Percentiles rank a stretch among this genome's conserved stretches.
Evolutionary conservation across 2,888 invertebrate genomes (phyloP).

Genomic region (Amitus sp.): DNA sequence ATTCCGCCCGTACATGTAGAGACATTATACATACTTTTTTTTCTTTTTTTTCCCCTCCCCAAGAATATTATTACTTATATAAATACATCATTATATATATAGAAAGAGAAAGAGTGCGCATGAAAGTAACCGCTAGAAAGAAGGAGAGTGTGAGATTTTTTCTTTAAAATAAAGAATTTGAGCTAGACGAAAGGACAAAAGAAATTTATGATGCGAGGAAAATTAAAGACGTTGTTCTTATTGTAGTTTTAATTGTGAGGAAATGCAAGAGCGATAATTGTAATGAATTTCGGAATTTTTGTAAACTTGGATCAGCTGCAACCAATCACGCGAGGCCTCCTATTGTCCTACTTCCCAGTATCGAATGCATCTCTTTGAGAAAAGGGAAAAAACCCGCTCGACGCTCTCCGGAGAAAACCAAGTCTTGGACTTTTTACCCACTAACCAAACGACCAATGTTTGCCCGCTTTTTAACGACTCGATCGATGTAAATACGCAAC

Average conservation of each 20-base stretch:
- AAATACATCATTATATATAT: slow-evolving; percentile 56
- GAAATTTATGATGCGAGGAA: slow-evolving; percentile 45
- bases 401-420: no score
- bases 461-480: neutral
- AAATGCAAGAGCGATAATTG: slow-evolving; percentile 44
- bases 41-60: slow-evolving; percentile 39
- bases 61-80: slow-evolving; percentile 60
- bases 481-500: neutral
- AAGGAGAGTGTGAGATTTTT: slow-evolving; percentile 20
- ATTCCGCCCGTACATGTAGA: slow-evolving; percentile 48
- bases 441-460: neutral
- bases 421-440: no score
- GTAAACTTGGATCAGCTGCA: slow-evolving; percentile 39
- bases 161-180: slow-evolving; percentile 27
- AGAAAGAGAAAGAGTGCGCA: slow-evolving; percentile 37
- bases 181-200: slow-evolving; percentile 42
- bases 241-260: slow-evolving; percentile 54
- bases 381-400: neutral
- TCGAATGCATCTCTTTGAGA: slow-evolving; percentile 3
- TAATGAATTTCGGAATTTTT: slow-evolving; percentile 50
- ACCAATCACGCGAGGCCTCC: slow-evolving; percentile 51
- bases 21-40: slow-evolving; percentile 55
- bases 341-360: slow-evolving; percentile 28
- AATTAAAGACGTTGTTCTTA: slow-evolving; percentile 53
- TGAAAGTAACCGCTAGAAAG: slow-evolving; percentile 32